phyloP scores from a whole-genome alignment of 1,140 invertebrate genomes.

The Brachionus sp. region DNA sequence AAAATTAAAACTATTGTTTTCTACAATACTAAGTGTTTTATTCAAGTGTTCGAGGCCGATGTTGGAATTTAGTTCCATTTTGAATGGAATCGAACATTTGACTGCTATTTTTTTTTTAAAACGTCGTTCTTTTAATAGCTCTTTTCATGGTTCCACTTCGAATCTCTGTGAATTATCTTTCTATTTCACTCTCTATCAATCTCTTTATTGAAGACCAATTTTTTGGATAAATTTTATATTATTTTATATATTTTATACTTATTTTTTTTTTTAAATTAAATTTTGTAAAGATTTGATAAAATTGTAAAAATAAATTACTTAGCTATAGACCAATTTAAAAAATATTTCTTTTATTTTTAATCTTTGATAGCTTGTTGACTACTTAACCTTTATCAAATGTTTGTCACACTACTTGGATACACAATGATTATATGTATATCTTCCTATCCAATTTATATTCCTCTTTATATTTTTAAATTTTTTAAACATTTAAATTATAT shows the following conservation, averaged over 20 bases:
- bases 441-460: neutral
- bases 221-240: neutral
- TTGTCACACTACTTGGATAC: neutral
- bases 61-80: constrained; percentile 2
- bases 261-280: constrained; percentile 5
- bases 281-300: constrained; percentile 31
- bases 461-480: neutral
- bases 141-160: neutral
- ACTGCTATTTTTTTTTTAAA: neutral
- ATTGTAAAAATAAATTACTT: constrained; percentile 14
- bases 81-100: neutral
- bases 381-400: neutral
- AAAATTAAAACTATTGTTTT: neutral
- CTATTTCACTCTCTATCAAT: neutral
- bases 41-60: neutral
- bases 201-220: neutral
- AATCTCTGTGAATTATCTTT: neutral
- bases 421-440: neutral
- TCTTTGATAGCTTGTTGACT: neutral
- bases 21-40: neutral
- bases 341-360: neutral
- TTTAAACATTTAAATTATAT: neutral
- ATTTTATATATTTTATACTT: neutral
- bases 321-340: neutral
- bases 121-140: neutral